Percentiles rank a stretch among this genome's conserved stretches.
Conservation (phyloP, 2,888 invertebrate genomes). For the Synanthedon andrenaeformis region DNA sequence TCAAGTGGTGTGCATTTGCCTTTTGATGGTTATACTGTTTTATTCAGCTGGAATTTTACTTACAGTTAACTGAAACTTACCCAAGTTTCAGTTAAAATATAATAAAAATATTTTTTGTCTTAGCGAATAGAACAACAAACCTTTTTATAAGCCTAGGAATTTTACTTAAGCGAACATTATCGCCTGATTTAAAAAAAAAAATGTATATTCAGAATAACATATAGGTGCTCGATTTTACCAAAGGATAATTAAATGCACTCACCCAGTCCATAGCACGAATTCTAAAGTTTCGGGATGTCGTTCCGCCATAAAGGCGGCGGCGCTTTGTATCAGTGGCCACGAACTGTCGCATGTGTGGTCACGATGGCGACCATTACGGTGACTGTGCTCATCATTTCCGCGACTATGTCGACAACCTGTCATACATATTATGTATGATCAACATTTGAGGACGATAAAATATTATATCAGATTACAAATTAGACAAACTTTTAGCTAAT, state of each 20-base stretch:
- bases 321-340: slow-evolving; percentile 89
- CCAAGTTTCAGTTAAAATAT: too few species aligned
- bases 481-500: too few species aligned
- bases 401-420: slow-evolving; percentile 58
- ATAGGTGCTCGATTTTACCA: not conserved
- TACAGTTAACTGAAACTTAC: too few species aligned
- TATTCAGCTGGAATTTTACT: too few species aligned
- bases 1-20: not conserved
- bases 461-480: too few species aligned
- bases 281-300: slow-evolving; percentile 88
- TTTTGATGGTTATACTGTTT: not conserved
- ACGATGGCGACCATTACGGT: slow-evolving; percentile 59
- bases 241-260: slow-evolving; percentile 20
- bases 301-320: slow-evolving; percentile 87
- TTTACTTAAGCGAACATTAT: too few species aligned
- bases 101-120: too few species aligned
- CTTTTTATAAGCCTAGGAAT: too few species aligned
- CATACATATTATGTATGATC: not conserved
- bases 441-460: too few species aligned
- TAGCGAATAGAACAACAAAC: too few species aligned
- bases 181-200: too few species aligned
- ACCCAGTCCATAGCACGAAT: slow-evolving; percentile 96
- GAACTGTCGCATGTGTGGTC: slow-evolving; percentile 88
- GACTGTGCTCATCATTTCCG: slow-evolving; percentile 64
- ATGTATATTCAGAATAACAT: too few species aligned